A percentile compares a stretch with the other conserved stretches of the same genome.
Conservation (phyloP, 2,888 invertebrate species). For the Hipparchia sbordonii region DNA sequence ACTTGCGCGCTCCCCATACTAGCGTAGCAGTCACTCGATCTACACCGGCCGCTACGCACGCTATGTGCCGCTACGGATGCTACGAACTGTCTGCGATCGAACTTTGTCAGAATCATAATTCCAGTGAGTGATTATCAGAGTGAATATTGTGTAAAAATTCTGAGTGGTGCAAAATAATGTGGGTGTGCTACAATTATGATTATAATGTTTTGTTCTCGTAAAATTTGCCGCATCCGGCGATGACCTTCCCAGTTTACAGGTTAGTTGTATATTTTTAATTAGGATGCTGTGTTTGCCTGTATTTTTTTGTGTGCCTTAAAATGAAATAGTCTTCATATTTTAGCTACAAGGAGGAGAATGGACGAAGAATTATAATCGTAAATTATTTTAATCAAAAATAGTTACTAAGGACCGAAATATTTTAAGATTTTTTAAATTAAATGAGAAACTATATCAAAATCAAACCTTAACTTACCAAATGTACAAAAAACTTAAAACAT, state of each 20-base stretch:
- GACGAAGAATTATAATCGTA: not conserved
- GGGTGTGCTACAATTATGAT: slow-evolving; percentile 43
- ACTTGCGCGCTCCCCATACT: slow-evolving; percentile 65
- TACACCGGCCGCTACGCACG: slow-evolving; percentile 62
- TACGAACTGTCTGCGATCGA: slow-evolving; percentile 53
- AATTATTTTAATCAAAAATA: not conserved
- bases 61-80: slow-evolving; percentile 54
- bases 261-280: slow-evolving; percentile 74
- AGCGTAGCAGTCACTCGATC: slow-evolving; percentile 64
- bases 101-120: slow-evolving; percentile 42
- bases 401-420: not conserved
- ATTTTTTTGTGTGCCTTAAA: slow-evolving; percentile 19
- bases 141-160: slow-evolving; percentile 41
- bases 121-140: slow-evolving; percentile 35
- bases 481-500: too few relatives aligned
- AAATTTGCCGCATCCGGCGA: slow-evolving; percentile 65
- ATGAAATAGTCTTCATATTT: slow-evolving; percentile 22
- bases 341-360: not conserved
- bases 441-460: too few relatives aligned
- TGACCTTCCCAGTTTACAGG: slow-evolving; percentile 74
- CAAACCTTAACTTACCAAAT: too few relatives aligned
- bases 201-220: slow-evolving; percentile 55
- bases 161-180: slow-evolving; percentile 55
- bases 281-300: slow-evolving; percentile 48
- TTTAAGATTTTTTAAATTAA: too few relatives aligned